phyloP scores from a whole-genome alignment of 2,888 invertebrate genomes.

The Spisula solida region DNA sequence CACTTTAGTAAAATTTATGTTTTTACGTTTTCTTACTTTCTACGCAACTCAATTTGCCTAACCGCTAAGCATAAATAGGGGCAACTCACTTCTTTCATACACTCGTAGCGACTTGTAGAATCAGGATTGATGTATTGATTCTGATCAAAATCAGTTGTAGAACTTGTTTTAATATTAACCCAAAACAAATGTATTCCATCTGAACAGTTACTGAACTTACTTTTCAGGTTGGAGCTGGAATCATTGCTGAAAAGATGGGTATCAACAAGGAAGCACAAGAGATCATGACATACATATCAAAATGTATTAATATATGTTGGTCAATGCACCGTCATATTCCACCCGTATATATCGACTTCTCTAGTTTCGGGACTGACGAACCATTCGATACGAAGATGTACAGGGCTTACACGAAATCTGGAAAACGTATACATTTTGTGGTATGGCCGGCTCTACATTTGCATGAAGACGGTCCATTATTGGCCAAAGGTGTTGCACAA shows the following conservation, averaged over 20 bases:
- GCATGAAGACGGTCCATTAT: conserved; percentile 55
- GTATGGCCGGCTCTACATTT: conserved; percentile 62
- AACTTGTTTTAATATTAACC: too few species aligned
- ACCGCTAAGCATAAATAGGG: too few species aligned
- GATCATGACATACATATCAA: conserved; percentile 11
- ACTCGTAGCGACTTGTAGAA: too few species aligned
- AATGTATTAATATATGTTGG: conserved; percentile 61
- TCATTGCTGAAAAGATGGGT: not conserved
- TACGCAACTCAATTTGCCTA: too few species aligned
- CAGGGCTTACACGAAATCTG: conserved; percentile 58
- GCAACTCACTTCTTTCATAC: too few species aligned
- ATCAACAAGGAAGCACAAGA: not conserved
- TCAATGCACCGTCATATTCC: conserved; percentile 63
- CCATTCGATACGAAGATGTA: conserved; percentile 49
- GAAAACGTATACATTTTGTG: conserved; percentile 47
- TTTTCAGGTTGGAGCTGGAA: not conserved
- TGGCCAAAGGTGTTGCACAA: conserved; percentile 61
- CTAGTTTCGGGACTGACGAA: not conserved
- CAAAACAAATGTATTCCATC: too few species aligned
- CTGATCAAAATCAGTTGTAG: too few species aligned
- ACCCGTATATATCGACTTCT: conserved; percentile 44
- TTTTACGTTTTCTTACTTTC: too few species aligned
- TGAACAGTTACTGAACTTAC: not conserved
- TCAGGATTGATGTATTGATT: too few species aligned
- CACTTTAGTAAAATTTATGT: too few species aligned